A percentile compares a stretch with the other conserved stretches of the same genome.
phyloP scores from a whole-genome alignment of 1,140 invertebrate genomes.

The Venturia canescens region DNA sequence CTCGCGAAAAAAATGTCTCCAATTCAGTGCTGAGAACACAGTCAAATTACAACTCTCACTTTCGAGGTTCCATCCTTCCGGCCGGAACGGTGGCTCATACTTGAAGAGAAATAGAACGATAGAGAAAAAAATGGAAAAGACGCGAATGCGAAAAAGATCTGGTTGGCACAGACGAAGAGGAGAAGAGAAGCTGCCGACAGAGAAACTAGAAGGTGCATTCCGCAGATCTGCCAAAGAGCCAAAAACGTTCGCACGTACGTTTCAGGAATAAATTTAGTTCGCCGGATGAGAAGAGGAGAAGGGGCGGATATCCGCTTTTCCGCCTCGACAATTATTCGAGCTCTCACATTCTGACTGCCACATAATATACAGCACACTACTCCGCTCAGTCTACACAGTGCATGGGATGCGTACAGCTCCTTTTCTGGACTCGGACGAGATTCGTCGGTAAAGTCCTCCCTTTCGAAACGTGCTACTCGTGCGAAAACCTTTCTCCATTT shows the following conservation, averaged over 20 bases:
- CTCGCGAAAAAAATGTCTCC: no score
- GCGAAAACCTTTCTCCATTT: conserved; percentile 32
- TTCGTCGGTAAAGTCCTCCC: conserved; percentile 11
- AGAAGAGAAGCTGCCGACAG: background rate
- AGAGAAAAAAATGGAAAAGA: no score
- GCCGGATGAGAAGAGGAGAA: conserved; percentile 54
- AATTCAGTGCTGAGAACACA: no score
- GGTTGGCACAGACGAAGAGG: background rate
- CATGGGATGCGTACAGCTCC: conserved; percentile 6
- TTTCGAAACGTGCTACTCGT: conserved; percentile 35
- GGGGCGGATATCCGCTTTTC: conserved; percentile 70
- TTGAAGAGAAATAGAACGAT: no score
- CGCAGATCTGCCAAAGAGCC: conserved; percentile 50
- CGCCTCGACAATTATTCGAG: conserved; percentile 56
- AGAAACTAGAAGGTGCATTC: conserved; percentile 34
- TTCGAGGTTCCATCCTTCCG: no score
- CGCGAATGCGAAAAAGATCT: background rate
- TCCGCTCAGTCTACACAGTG: background rate
- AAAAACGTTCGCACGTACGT: conserved; percentile 59
- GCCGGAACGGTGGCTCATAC: no score
- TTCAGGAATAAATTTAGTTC: conserved; percentile 62
- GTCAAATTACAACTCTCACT: no score
- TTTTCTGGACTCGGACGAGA: conserved; percentile 31
- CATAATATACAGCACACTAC: conserved; percentile 4
- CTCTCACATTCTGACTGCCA: conserved; percentile 24